These are phyloP conservation scores for Rhynchopsitta pachyrhyncha DNA, from an alignment of 2,113 vertebrate species.

Conservation along the genomic window DNA sequence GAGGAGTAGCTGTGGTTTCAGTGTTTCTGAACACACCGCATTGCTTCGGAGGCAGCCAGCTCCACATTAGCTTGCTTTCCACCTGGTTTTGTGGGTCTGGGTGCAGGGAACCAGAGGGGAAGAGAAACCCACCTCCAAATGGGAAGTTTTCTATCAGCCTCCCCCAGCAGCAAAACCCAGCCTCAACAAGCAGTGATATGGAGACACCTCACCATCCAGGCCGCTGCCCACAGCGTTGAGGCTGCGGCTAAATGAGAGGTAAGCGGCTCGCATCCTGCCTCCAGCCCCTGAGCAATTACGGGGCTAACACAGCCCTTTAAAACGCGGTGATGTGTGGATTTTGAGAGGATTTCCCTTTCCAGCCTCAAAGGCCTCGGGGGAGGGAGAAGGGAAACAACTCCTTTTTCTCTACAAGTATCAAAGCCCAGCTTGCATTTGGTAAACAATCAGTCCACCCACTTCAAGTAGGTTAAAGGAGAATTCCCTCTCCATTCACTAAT, in stretches of 20 bases:
- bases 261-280: neutral
- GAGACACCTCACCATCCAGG: neutral
- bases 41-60: neutral
- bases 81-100: neutral
- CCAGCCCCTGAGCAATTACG: conserved; percentile 15
- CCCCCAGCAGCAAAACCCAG: neutral
- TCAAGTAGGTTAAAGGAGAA: neutral
- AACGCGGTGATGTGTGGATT: neutral
- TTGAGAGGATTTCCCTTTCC: conserved; percentile 50
- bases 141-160: neutral
- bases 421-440: neutral
- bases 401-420: neutral
- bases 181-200: neutral
- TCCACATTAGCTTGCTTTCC: neutral
- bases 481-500: neutral
- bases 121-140: neutral
- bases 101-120: neutral
- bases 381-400: neutral
- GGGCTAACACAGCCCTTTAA: conserved; percentile 44
- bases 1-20: neutral
- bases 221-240: neutral
- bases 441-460: neutral
- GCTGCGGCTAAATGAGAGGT: neutral
- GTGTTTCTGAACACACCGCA: neutral
- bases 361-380: neutral